Evolutionary conservation across 2,888 invertebrate genomes (phyloP), one percentile per base, ranked within the genome.

Genomic region (Galerucella pusilla): DNA sequence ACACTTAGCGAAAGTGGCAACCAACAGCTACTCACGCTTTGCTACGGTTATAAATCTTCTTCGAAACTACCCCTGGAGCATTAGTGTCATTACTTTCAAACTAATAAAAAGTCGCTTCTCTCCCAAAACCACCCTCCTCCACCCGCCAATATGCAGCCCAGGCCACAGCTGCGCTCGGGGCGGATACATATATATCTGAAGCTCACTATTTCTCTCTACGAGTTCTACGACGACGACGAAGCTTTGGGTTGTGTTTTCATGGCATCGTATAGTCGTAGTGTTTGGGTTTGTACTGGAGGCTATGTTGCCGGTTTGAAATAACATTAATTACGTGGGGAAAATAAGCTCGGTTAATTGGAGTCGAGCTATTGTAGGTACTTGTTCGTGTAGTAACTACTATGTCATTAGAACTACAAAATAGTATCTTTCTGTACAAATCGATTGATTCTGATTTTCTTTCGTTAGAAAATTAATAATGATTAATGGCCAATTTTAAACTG

Each of bases 151-250:
- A 73, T 77, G 65, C 57, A 66, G 64, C 46, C 46, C 77, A 76
- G 80, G 80, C 77, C 81, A 78, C 81, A 81, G 80, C 80, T 81
- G 81, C 75, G 79, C 73, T 66, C 28, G 73, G 12, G 70, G 70
- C 77, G 77, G 35, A 35, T 35, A 35, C 35, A 35, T 75, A 74
- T 74, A 70, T 69, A 75, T 75, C 71, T 75, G 64, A 68, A 75
- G 59, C 68, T 60, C 76, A 67, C 57, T 72, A 66, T 57, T 66
- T 66, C 45, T 12, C 45, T 60, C 14, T 11, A 28, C 28, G 28
- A 2, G n/a, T n/a, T n/a, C n/a, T n/a, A n/a, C n/a, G n/a, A n/a
- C 35, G 35, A 7, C 35, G 20, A 10, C 14, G 35, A 25, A 49
- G 64, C 49, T 35, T 42, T 16, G 11, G 16, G n/a, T 16, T 49